Base-by-base conservation (phyloP, 1,140 invertebrate species). In the Apis dorsata region DNA sequence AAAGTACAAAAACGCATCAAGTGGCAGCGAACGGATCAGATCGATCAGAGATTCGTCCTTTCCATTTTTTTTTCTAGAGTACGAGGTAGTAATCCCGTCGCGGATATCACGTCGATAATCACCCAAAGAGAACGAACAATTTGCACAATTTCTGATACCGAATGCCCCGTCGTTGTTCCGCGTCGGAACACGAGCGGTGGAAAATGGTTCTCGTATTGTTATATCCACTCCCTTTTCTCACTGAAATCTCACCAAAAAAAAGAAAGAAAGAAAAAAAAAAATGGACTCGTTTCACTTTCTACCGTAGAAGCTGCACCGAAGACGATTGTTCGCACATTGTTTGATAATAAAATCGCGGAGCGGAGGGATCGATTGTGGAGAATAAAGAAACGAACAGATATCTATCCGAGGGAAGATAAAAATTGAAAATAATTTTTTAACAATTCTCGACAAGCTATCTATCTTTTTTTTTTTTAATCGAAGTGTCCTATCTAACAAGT, bases 1-100 rank as follows among this genome's bases (percentile, higher is more conserved):
- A 60, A 76, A 85, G 79, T 81, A 85, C 82, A 85, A 85, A 59
- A 85, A 57, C 75, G 69, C 78, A 73, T 84, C 63, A 66, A 68
- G 78, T 81, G 69, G 82, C 71, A 62, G n/a, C 76, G 75, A 44
- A 69, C 63, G 49, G 3, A 79, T 44, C 28, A n/a, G 62, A 65
- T 44, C 49, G 28, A 71, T n/a, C 75, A 83, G 24, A 44, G 34
- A 44, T 63, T 71, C 68, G 49, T 79, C 34, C 15, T 71, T n/a
- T 34, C 13, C 55, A 57, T 55, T 62, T 77, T n/a, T n/a, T 59
- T 17, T 70, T n/a, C 17, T 83, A 71, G 81, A 71, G 3, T 17
- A 49, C 59, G 34, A 71, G 13, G 57, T 79, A 68, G 78, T 44
- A 49, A 59, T 44, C 44, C 77, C 77, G 77, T 60, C 73, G 80